These are phyloP conservation scores for Troides aeacus DNA, from an alignment of 2,888 invertebrate species.

Conservation along the genomic window DNA sequence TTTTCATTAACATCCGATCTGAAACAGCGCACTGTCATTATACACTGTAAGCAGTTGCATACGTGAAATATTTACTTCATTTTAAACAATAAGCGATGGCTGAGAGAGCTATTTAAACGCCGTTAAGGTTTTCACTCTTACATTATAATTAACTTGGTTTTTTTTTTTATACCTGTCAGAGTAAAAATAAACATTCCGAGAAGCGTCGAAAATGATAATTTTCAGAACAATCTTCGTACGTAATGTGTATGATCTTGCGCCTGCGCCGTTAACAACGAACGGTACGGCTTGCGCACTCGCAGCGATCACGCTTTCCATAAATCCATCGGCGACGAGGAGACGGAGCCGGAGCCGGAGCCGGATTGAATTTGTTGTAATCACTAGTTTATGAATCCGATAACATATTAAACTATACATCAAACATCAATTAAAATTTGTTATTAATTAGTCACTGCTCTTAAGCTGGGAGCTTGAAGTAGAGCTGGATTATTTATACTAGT, in stretches of 20 bases:
- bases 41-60: no score
- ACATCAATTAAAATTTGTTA: no score
- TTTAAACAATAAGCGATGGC: background rate
- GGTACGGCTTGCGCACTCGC: background rate
- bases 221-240: slow-evolving; percentile 30
- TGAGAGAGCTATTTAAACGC: slow-evolving; percentile 13
- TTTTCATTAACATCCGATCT: no score
- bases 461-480: no score
- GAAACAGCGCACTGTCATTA: no score
- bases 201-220: slow-evolving; percentile 32
- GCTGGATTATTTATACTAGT: no score
- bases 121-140: slow-evolving; percentile 13
- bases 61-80: no score
- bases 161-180: slow-evolving; percentile 11
- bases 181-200: slow-evolving; percentile 27
- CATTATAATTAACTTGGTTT: slow-evolving; percentile 16
- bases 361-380: no score
- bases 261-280: slow-evolving; percentile 25
- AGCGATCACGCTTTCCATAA: slow-evolving; percentile 18
- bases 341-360: slow-evolving; percentile 6
- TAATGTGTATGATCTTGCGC: slow-evolving; percentile 38
- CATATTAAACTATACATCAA: no score
- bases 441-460: no score
- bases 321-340: slow-evolving; percentile 23
- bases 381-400: no score